Evolutionary conservation across 2,888 invertebrate species (phyloP).

Genomic region (Ditylenchus weischeri): DNA sequence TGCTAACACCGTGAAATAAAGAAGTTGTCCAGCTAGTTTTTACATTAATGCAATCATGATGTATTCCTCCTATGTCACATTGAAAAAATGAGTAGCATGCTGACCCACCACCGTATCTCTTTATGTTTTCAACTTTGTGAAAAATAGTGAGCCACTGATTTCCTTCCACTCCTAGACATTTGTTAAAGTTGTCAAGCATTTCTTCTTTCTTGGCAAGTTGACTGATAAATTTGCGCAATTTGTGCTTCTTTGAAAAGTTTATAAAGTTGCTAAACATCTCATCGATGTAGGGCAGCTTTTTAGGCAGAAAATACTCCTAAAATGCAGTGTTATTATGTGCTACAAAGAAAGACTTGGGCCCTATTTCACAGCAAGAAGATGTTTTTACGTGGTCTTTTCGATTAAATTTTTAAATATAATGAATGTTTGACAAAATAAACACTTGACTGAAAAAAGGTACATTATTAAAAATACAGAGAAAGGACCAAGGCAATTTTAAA

Average conservation of each 20-base stretch:
- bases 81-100: not conserved
- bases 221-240: not conserved
- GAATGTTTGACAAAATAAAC: too few relatives aligned
- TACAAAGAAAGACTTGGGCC: too few relatives aligned
- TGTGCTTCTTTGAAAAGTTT: not conserved
- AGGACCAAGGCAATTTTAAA: too few relatives aligned
- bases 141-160: not conserved
- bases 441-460: too few relatives aligned
- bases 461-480: too few relatives aligned
- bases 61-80: not conserved
- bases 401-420: too few relatives aligned
- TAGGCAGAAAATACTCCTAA: not conserved
- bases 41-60: conserved; percentile 1
- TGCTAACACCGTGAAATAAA: not conserved
- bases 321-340: not conserved
- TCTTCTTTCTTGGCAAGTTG: conserved; percentile 14
- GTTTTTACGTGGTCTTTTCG: too few relatives aligned
- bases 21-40: conserved; percentile 1
- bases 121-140: not conserved
- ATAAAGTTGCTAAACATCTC: not conserved
- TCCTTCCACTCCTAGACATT: conserved; percentile 8
- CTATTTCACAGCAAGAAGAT: too few relatives aligned
- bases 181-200: conserved; percentile 14
- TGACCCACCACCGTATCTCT: not conserved
- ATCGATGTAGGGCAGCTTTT: conserved; percentile 1